phyloP scores from a whole-genome alignment of 2,797 vertebrate species.

The Chelon auratus region DNA sequence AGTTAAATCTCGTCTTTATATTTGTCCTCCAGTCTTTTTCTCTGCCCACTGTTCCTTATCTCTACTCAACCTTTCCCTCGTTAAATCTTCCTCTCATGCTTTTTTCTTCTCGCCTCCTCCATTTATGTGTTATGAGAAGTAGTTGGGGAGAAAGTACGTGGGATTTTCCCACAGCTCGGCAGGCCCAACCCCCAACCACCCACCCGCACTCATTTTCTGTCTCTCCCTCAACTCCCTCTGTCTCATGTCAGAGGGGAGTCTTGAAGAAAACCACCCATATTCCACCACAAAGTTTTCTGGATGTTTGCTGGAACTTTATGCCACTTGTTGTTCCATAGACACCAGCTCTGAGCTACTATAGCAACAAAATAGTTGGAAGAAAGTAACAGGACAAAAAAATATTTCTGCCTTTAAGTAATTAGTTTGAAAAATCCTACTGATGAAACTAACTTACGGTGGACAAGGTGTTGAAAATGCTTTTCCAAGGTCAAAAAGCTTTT shows the following conservation, averaged over 20 bases:
- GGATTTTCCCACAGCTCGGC: slow-evolving; percentile 87
- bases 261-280: slow-evolving; percentile 85
- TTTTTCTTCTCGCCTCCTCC: slow-evolving; percentile 49
- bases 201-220: slow-evolving; percentile 54
- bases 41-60: slow-evolving; percentile 30
- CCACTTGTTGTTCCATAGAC: slow-evolving; percentile 75
- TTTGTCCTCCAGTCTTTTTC: slow-evolving; percentile 14
- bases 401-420: slow-evolving; percentile 20
- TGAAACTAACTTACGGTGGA: slow-evolving; percentile 20
- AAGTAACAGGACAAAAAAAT: slow-evolving; percentile 27
- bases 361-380: slow-evolving; percentile 42
- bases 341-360: slow-evolving; percentile 74
- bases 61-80: slow-evolving; percentile 10
- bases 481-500: neutral
- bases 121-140: slow-evolving; percentile 63
- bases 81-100: slow-evolving; percentile 17
- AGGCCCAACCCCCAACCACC: slow-evolving; percentile 63
- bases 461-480: slow-evolving; percentile 3
- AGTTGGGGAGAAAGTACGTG: slow-evolving; percentile 77
- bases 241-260: slow-evolving; percentile 81
- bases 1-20: neutral
- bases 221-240: slow-evolving; percentile 64
- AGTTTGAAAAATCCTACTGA: slow-evolving; percentile 12
- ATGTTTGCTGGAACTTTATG: slow-evolving; percentile 68
- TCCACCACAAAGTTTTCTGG: slow-evolving; percentile 59